Evolutionary conservation across 2,113 vertebrate species (phyloP), one percentile per base, ranked within the genome.

Genomic region (Tinamus guttatus): DNA sequence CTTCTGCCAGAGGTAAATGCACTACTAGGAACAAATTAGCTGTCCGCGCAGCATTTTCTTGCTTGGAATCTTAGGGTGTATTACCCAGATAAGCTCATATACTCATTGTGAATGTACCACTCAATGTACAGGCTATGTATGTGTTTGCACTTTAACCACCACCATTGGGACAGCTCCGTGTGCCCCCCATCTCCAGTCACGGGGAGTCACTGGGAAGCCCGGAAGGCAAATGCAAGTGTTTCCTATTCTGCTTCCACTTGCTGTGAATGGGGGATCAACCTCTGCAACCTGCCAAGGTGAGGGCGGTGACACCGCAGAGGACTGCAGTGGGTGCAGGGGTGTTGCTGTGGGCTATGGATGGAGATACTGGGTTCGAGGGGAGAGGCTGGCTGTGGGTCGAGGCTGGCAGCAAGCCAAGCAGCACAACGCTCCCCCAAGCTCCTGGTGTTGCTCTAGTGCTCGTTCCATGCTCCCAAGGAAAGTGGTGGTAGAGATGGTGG

Each of bases 11-110:
- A 69, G 88, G 85, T 92, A 81, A 92, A 90, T 76, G 70, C 5
- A 15, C 71, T 79, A n/a, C 90, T 88, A 94, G 68, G 59, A 89
- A 65, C 17, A 93, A 92, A 95, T 92, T 75, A 84, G 77, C 62
- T 92, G 74, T 74, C 80, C 54, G 11, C 68, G 77, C 13, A 0
- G 77, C 13, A 1, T 84, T 82, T 89, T 93, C 56, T 80, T 32
- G 82, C 67, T 77, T 71, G 64, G 47, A 64, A n/a, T 95, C 83
- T 93, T 43, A 65, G 79, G 51, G 64, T 71, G 52, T 79, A 89
- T 86, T 89, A 79, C 36, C 16, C 43, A 87, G 78, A n/a, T 92
- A n/a, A 58, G 69, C 84, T 95, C 81, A 83, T 90, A 63, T 34
- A 54, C 30, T 32, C 87, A 11, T 71, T 62, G 77, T 67, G 73